phyloP scores from a whole-genome alignment of 2,888 invertebrate species.

The Drosophila conformis region DNA sequence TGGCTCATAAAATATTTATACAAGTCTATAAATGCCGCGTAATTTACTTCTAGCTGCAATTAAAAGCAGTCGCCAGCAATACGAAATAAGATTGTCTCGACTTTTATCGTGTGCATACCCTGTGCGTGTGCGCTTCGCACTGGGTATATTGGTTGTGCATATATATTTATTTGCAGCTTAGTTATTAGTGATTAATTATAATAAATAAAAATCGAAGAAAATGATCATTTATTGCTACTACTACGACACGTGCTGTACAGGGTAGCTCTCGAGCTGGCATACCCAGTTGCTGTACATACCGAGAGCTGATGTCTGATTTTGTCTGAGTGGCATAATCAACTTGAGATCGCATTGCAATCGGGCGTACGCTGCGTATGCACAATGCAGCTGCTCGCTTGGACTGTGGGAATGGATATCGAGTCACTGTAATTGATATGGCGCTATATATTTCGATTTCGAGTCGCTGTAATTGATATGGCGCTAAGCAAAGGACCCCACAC shows the following conservation, averaged over 20 bases:
- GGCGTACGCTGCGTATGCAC: slow-evolving; percentile 57
- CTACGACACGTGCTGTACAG: background rate
- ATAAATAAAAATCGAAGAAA: background rate
- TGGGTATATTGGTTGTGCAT: slow-evolving; percentile 9
- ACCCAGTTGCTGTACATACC: background rate
- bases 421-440: slow-evolving; percentile 42
- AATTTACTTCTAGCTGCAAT: slow-evolving; percentile 69
- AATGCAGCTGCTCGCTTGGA: slow-evolving; percentile 28
- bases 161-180: background rate
- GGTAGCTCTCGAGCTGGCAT: background rate
- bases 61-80: slow-evolving; percentile 54
- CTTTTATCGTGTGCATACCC: slow-evolving; percentile 26
- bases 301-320: background rate
- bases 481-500: slow-evolving; percentile 5
- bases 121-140: background rate
- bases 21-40: slow-evolving; percentile 77
- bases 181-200: background rate
- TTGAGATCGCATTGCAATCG: slow-evolving; percentile 34
- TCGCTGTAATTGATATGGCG: slow-evolving; percentile 43
- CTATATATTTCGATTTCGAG: slow-evolving; percentile 4
- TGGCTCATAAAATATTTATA: slow-evolving; percentile 77
- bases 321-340: slow-evolving; percentile 26
- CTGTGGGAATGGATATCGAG: slow-evolving; percentile 32
- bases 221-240: background rate
- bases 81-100: slow-evolving; percentile 56